Conservation (phyloP, 2,113 vertebrate genomes). For the Neodontobutis hainanensis region DNA sequence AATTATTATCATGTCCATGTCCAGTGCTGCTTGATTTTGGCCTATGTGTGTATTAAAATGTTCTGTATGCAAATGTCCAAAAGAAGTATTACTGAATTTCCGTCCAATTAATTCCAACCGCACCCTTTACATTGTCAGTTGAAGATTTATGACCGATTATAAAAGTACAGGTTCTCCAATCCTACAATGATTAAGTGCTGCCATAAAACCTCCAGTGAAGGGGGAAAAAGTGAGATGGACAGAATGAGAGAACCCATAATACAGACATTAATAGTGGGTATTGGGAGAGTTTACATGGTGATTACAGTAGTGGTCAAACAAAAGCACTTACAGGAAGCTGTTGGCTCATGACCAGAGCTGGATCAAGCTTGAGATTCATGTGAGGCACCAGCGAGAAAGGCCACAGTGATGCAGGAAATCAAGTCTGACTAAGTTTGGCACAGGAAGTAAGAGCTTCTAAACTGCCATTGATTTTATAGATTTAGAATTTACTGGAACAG, state of each 20-base stretch:
- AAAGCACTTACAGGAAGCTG: constrained; percentile 64
- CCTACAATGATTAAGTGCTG: constrained; percentile 47
- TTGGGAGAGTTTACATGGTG: constrained; percentile 48
- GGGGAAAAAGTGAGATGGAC: constrained; percentile 61
- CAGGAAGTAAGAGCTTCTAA: too few species aligned
- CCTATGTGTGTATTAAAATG: background rate
- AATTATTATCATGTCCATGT: background rate
- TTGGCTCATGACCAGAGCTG: constrained; percentile 52
- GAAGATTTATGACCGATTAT: constrained; percentile 59
- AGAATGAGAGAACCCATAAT: constrained; percentile 55
- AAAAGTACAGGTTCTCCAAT: constrained; percentile 59
- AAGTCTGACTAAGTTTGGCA: background rate
- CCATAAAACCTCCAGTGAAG: constrained; percentile 42
- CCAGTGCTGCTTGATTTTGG: background rate
- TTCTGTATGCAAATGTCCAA: constrained; percentile 7
- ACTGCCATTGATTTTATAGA: too few species aligned
- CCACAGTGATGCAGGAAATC: constrained; percentile 7
- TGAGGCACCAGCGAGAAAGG: constrained; percentile 28
- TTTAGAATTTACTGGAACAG: too few species aligned
- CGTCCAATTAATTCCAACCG: constrained; percentile 42
- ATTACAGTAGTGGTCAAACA: constrained; percentile 59
- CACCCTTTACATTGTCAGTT: constrained; percentile 44
- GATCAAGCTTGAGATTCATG: constrained; percentile 26
- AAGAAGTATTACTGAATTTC: constrained; percentile 9
- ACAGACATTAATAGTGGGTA: constrained; percentile 51